A percentile compares a stretch with the other conserved stretches of the same genome.
Conservation (phyloP, 2,888 invertebrate genomes). For the Drosophila yooni region DNA sequence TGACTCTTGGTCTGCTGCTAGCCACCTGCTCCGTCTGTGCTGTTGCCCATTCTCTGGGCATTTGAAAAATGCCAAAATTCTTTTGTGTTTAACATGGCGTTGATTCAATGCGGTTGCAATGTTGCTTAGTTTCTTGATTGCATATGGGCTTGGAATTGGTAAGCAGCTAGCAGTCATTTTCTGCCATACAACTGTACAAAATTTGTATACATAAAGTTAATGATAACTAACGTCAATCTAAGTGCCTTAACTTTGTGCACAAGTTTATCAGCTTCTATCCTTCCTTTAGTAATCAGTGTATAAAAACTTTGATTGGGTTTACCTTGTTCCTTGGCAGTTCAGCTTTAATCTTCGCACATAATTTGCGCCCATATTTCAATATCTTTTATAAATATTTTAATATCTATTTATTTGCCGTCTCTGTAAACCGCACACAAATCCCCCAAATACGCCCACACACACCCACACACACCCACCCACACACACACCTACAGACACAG, state of each 20-base stretch:
- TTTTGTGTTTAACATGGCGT: conserved; percentile 20
- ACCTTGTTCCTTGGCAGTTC: background rate
- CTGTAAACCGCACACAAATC: background rate
- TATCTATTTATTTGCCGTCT: background rate
- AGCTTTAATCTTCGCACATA: background rate
- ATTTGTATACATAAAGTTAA: background rate
- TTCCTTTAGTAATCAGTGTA: too few species aligned
- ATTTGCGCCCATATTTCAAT: background rate
- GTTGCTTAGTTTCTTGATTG: conserved; percentile 21
- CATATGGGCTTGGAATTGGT: conserved; percentile 2
- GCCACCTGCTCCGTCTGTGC: conserved; percentile 13
- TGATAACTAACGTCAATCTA: background rate
- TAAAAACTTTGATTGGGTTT: background rate
- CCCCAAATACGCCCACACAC: background rate
- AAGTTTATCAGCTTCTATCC: too few species aligned
- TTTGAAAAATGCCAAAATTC: conserved; percentile 17
- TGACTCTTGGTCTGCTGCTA: conserved; percentile 1
- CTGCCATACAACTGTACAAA: background rate
- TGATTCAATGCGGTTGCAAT: conserved; percentile 24
- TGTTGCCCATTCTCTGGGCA: conserved; percentile 13
- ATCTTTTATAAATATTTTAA: background rate
- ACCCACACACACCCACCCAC: background rate
- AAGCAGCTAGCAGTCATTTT: background rate
- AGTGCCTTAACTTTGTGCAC: background rate
- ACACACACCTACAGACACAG: background rate